These are phyloP conservation scores for Phenganax marumi DNA, from an alignment of 92 coral and sea anemone genomes.

Conservation along the genomic window DNA sequence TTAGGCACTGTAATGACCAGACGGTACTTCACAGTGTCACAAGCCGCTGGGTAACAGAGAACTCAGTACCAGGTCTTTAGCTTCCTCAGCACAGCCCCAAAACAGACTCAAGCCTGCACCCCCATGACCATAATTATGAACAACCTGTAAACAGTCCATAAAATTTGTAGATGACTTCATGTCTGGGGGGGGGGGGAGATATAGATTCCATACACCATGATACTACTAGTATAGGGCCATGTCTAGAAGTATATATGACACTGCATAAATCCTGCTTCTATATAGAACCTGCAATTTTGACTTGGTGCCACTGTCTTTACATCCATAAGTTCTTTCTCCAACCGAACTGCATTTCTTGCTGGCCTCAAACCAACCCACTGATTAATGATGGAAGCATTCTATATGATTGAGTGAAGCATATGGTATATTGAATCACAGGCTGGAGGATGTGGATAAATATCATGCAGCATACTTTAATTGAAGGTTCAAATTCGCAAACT, in stretches of 20 bases:
- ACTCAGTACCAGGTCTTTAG: slow-evolving; percentile 64
- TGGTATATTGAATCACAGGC: background rate
- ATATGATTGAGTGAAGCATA: background rate
- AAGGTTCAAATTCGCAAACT: slow-evolving; percentile 62
- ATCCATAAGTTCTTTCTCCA: slow-evolving; percentile 76
- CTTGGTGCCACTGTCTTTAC: slow-evolving; percentile 57
- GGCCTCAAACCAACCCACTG: slow-evolving; percentile 91
- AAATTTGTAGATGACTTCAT: too few relatives aligned
- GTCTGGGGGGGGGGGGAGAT: too few relatives aligned
- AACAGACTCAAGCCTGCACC: slow-evolving; percentile 74
- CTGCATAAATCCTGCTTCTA: background rate
- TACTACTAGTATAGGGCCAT: too few relatives aligned
- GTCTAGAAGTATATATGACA: too few relatives aligned
- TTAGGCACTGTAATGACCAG: background rate
- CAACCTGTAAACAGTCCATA: slow-evolving; percentile 60
- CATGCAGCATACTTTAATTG: slow-evolving; percentile 52
- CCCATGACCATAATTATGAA: slow-evolving; percentile 94
- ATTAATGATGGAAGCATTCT: slow-evolving; percentile 64
- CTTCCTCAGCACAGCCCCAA: slow-evolving; percentile 87
- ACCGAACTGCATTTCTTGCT: slow-evolving; percentile 59
- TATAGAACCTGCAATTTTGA: slow-evolving; percentile 60
- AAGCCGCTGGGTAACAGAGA: slow-evolving; percentile 32
- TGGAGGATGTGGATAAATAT: background rate
- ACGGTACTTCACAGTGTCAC: background rate
- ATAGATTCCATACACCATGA: too few relatives aligned